These are phyloP conservation scores for Perca fluviatilis DNA, from an alignment of 2,113 vertebrate species.

Conservation along the genomic window DNA sequence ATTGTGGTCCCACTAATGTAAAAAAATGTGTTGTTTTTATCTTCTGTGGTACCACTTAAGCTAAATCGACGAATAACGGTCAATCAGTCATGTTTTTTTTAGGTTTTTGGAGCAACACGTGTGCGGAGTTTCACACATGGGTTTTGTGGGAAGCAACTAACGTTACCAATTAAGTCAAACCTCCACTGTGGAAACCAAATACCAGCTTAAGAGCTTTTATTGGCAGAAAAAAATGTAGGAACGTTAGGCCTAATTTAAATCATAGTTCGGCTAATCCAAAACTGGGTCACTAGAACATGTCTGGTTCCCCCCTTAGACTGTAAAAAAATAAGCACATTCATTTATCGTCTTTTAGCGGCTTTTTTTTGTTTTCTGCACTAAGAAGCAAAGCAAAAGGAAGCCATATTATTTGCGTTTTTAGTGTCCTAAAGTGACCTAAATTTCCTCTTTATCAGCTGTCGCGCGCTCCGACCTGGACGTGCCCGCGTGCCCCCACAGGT, in stretches of 20 bases:
- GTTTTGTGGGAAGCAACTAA: background rate
- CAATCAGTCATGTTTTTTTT: background rate
- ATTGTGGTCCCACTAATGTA: background rate
- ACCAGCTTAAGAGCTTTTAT: background rate
- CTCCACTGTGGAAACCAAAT: background rate
- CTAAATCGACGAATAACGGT: background rate
- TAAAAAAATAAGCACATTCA: background rate
- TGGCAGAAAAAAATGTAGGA: background rate
- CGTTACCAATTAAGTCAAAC: too few species aligned
- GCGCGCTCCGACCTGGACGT: conserved; percentile 6
- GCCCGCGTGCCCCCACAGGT: conserved; percentile 63
- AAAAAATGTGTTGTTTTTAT: background rate
- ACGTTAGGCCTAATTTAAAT: background rate
- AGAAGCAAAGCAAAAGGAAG: background rate
- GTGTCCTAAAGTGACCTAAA: conserved; percentile 19
- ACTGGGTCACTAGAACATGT: background rate
- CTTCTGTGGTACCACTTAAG: background rate
- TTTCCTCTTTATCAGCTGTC: conserved; percentile 33
- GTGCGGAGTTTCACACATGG: background rate
- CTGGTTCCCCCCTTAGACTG: too few species aligned
- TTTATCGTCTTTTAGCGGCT: fast-evolving
- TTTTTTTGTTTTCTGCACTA: background rate
- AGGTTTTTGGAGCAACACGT: conserved; percentile 35
- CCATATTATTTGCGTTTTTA: background rate
- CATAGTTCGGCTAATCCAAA: background rate